A percentile compares a stretch with the other conserved stretches of the same genome.
phyloP scores from a whole-genome alignment of 2,113 vertebrate species.

The Megaleporinus macrocephalus region DNA sequence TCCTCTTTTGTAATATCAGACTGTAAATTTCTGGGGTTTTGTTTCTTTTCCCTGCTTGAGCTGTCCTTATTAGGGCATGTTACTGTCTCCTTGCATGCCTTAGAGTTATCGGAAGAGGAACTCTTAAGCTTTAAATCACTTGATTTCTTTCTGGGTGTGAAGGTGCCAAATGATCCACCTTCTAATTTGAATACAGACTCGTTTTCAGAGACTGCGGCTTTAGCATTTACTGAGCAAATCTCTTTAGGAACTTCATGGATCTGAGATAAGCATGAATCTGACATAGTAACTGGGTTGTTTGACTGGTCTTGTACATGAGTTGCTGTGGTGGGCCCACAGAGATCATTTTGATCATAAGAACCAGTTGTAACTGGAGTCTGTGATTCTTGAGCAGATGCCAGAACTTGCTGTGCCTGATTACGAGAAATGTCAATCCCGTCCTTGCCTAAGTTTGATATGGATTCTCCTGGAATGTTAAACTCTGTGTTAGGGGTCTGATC shows the following conservation, averaged over 20 bases:
- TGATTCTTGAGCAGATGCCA: slow-evolving; percentile 52
- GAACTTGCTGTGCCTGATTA: slow-evolving; percentile 32
- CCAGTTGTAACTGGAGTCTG: slow-evolving; percentile 28
- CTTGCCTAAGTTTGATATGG: slow-evolving; percentile 70
- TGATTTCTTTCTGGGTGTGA: slow-evolving; percentile 69
- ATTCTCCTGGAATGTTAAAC: slow-evolving; percentile 65
- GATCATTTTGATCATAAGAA: slow-evolving; percentile 30
- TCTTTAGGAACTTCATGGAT: slow-evolving; percentile 45
- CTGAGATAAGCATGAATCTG: neutral
- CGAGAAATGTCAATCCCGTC: slow-evolving; percentile 20
- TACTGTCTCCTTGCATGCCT: slow-evolving; percentile 18
- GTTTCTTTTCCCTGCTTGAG: slow-evolving; percentile 26
- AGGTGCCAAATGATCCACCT: slow-evolving; percentile 77
- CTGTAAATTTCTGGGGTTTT: slow-evolving; percentile 50
- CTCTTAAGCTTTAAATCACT: slow-evolving; percentile 47
- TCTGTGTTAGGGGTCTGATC: slow-evolving; percentile 59
- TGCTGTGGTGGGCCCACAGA: slow-evolving; percentile 42
- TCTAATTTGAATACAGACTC: slow-evolving; percentile 65
- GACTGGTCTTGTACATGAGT: slow-evolving; percentile 31
- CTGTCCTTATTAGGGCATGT: slow-evolving; percentile 1
- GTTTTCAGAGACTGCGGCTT: slow-evolving; percentile 52
- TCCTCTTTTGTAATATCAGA: slow-evolving; percentile 49
- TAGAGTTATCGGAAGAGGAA: slow-evolving; percentile 3
- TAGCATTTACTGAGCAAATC: slow-evolving; percentile 44
- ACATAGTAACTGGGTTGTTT: neutral